Evolutionary conservation across 2,797 vertebrate species (phyloP), one percentile per base, ranked within the genome.

Genomic region (Halcyon badia): DNA sequence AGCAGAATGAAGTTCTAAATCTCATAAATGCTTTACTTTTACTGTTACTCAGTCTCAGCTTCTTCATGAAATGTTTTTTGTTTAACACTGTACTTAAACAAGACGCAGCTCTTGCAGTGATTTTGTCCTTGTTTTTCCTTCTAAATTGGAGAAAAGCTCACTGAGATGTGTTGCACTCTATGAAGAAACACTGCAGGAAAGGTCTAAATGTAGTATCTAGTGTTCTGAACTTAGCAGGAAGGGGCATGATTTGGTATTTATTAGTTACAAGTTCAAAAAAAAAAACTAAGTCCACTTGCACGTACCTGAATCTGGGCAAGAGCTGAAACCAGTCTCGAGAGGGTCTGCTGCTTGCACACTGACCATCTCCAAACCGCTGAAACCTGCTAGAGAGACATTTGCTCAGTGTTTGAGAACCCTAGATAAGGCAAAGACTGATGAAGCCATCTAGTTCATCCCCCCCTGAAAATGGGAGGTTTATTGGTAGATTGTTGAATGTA

Each of bases 371-470:
- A 35, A 70, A 56, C 33, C 52, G 49, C 65, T 87, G 44, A 75
- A 91, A 81, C 18, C 10, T 76, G n/a, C 33, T 83, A 4, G n/a
- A 78, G 69, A 64, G 24, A 44, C 21, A 30, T 54, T 54, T 66
- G 9, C 42, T 41, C 7, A 41, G 16, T 37, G 51, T n/a, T 60
- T 35, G 18, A 44, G 18, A 78, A 51, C 9, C 9, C 15, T 66
- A 16, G 10, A 19, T 81, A 72, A 79, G 11, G 22, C 4, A 41
- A 28, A 31, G 28, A 58, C 6, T 73, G 83, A 26, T 41, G n/a
- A 84, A 79, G 12, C 1, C 0, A 1, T 66, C 25, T 71, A 3
- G 8, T 54, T 65, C 4, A 0, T 46, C n/a, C 24, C 73, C 73
- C 6, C 19, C 26, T 81, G 44, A 72, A 83, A 81, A 58, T 30